Base-by-base conservation (phyloP, 2,113 vertebrate species). In the Megaptera novaeangliae region DNA sequence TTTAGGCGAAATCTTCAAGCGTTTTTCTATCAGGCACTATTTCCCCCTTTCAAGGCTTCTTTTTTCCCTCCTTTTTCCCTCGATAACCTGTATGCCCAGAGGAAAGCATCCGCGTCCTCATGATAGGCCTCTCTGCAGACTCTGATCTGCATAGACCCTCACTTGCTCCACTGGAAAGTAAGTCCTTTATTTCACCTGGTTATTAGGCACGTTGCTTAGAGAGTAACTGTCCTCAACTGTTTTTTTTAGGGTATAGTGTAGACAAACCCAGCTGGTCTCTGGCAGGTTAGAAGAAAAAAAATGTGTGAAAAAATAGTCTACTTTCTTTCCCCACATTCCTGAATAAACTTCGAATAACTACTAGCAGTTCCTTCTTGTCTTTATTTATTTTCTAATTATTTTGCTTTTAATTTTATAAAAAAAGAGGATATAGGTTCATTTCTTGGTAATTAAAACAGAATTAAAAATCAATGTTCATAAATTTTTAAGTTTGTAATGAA, bases 311-410 rank as follows among this genome's bases (percentile, higher is more conserved):
- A 90, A 86, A 34, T 15, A 85, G 8, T 49, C 44, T 77, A 12
- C 8, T 75, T 92, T 72, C 14, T 71, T 92, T 46, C 3, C 25
- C 8, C 1, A 49, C 34, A 31, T 88, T 78, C 20, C 15, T 66
- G 18, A 95, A 57, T 83, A 92, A 92, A 91, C 6, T 52, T 95
- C 8, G 61, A 39, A 11, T 74, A 78, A 87, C 11, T 68, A 36
- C 8, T 25, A 29, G 34, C 12, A 69, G 5, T 74, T 66, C 8
- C 14, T 2, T 21, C 27, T 69, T 80, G 2, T 31, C 9, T 85
- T 81, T 92, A 4, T 55, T 82, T 87, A 25, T 55, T 80, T 93
- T 74, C 36, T 69, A 90, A 84, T 85, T 72, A 84, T 88, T 96
- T 94, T 83, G 29, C 8, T 31, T 88, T 90, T 89, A 90, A 61